Evolutionary conservation across 1,140 invertebrate genomes (phyloP).

Genomic region (Penaeus chinensis): DNA sequence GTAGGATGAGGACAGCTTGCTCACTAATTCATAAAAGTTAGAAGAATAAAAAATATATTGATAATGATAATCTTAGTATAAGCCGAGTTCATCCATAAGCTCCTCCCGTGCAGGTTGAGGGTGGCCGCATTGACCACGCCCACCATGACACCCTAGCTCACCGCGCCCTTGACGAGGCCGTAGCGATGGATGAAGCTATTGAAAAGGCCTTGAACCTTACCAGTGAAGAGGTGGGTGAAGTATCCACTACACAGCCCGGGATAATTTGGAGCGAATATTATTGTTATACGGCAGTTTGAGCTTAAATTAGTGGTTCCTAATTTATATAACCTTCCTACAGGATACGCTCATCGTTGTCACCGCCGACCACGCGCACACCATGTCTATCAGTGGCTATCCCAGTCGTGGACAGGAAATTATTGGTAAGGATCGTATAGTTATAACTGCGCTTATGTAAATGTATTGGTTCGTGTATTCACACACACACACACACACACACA

Average conservation of each 20-base stretch:
- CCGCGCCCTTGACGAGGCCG: constrained; percentile 81
- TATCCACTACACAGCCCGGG: not conserved
- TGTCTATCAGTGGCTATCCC: constrained; percentile 81
- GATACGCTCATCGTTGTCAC: constrained; percentile 78
- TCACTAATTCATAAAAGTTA: too few relatives aligned
- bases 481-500: too few relatives aligned
- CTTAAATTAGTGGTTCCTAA: not conserved
- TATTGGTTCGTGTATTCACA: too few relatives aligned
- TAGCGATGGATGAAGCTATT: constrained; percentile 73
- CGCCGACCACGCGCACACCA: constrained; percentile 79
- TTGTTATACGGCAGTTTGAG: too few relatives aligned
- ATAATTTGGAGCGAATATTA: too few relatives aligned
- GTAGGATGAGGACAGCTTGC: too few relatives aligned
- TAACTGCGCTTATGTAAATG: too few relatives aligned
- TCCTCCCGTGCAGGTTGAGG: constrained; percentile 24
- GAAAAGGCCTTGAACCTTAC: constrained; percentile 73
- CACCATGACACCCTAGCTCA: constrained; percentile 86
- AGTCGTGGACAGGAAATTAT: constrained; percentile 77
- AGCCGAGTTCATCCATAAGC: too few relatives aligned
- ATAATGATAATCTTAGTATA: too few relatives aligned
- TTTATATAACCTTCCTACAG: constrained; percentile 74
- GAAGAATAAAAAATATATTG: too few relatives aligned
- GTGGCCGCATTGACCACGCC: constrained; percentile 79
- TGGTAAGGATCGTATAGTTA: constrained; percentile 21
- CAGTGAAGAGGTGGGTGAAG: constrained; percentile 65